Evolutionary conservation across 2,797 vertebrate genomes (phyloP).

Genomic region (Megaceryle alcyon): DNA sequence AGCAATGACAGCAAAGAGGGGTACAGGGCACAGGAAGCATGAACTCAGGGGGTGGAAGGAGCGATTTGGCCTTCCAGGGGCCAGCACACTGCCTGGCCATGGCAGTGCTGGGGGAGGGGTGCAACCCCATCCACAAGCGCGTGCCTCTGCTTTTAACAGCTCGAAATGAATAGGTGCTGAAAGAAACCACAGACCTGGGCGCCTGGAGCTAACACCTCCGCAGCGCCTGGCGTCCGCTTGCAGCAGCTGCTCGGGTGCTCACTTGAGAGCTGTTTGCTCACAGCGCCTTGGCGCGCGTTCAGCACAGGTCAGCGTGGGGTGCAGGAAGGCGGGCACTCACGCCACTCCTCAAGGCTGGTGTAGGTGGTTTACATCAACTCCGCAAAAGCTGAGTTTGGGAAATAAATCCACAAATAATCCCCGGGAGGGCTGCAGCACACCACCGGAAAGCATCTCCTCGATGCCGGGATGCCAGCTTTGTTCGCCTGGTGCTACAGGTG

Average conservation of each 20-base stretch:
- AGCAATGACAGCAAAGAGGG: neutral
- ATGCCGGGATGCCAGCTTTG: neutral
- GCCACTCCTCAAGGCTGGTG: neutral
- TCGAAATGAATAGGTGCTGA: neutral
- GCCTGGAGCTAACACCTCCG: neutral
- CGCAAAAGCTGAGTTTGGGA: neutral
- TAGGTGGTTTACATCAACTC: neutral
- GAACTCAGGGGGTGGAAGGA: neutral
- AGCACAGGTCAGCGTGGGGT: neutral
- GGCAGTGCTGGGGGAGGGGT: fast-evolving
- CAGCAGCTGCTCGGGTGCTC: neutral
- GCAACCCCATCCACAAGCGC: neutral
- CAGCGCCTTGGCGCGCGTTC: fast-evolving
- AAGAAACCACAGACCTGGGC: neutral
- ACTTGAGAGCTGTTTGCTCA: fast-evolving
- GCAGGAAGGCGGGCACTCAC: fast-evolving
- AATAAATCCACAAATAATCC: neutral
- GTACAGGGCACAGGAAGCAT: neutral
- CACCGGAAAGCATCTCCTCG: fast-evolving
- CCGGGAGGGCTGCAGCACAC: fast-evolving
- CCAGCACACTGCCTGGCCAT: fast-evolving
- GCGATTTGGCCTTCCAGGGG: neutral
- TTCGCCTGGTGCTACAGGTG: neutral
- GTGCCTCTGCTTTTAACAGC: neutral
- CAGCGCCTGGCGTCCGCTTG: fast-evolving